Base-by-base conservation (phyloP, 2,888 invertebrate genomes). In the Amaurobius ferox region DNA sequence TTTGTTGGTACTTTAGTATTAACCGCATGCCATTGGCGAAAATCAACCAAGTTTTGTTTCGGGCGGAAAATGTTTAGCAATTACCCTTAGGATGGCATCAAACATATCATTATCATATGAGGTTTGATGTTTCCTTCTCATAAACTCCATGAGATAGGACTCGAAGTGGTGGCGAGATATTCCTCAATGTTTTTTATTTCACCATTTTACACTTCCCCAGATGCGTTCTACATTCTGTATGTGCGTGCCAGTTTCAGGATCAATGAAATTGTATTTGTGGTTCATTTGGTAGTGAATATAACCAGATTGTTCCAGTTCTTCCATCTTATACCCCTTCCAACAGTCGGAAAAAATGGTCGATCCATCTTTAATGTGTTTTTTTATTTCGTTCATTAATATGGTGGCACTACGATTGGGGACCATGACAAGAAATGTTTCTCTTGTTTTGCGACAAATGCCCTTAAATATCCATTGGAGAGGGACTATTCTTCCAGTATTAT, bases 201-300 rank as follows among this genome's bases (percentile, higher is more conserved):
- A 16, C 73, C 73, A 72, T 29, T 72, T 72, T 2, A 55, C 73
- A 19, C 11, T 55, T 1, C 88, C 35, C 88, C 88, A 88, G 13
- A 72, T 35, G 16, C 62, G 19, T 39, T 87, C 87, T 13, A 87
- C 30, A 28, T 44, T 85, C 68, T 88, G 87, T 29, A 81, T 88
- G 30, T 88, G 88, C 0, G 72, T 81, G 29, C 87, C 87, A 26
- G 80, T 83, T 1, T 68, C 73, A 13, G 87, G 81, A 72, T 88
- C 68, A n/a, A 87, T 79, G 70, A 87, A 87, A 80, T 88, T 73
- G 32, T 72, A 35, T 32, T n/a, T 23, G 61, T 87, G 87, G 35
- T 80, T 88, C 13, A 87, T 79, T 11, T 55, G 67, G 5, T 16
- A 35, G 62, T 88, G 80, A 26, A 13, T 16, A 66, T 40, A 88